Percentiles rank a stretch among this genome's conserved stretches.
phyloP scores from a whole-genome alignment of 2,113 vertebrate species.

The Chlamydotis undulata region DNA sequence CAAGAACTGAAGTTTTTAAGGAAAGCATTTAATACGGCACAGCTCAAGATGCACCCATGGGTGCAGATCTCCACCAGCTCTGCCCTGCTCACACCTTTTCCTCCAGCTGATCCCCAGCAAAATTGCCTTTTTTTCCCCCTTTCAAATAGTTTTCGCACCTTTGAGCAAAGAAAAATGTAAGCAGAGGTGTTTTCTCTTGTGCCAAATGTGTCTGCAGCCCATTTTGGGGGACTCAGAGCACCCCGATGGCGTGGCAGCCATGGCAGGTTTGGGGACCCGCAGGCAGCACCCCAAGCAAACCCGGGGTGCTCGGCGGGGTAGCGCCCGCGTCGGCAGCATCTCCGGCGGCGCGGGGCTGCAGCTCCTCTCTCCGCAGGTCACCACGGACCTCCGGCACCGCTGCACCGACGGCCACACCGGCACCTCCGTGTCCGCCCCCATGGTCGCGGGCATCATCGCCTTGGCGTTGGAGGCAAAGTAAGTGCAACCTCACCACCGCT shows the following conservation, averaged over 20 bases:
- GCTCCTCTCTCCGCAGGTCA: conserved; percentile 67
- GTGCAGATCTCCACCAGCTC: fast-evolving
- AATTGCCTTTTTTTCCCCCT: not conserved
- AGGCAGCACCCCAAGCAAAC: not conserved
- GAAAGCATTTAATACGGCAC: not conserved
- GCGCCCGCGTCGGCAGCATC: fast-evolving
- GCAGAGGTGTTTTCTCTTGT: not conserved
- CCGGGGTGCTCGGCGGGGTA: not conserved
- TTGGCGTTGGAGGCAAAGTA: conserved; percentile 84
- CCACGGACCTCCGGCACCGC: conserved; percentile 79
- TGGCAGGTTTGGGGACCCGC: not conserved
- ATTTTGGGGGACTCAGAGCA: not conserved
- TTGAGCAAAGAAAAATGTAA: not conserved
- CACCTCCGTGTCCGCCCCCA: conserved; percentile 81
- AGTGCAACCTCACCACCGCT: not conserved
- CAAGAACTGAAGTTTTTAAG: not conserved
- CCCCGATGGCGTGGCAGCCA: fast-evolving
- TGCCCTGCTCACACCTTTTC: not conserved
- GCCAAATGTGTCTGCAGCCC: not conserved
- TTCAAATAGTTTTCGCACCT: not conserved
- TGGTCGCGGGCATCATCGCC: conserved; percentile 81
- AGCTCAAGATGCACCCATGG: not conserved
- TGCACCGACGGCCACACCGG: conserved; percentile 81
- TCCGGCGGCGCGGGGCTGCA: not conserved
- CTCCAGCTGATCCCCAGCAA: not conserved